A percentile compares a stretch with the other conserved stretches of the same genome.
These are phyloP conservation scores for Hybognathus amarus DNA, from an alignment of 2,797 vertebrate species.

Conservation along the genomic window DNA sequence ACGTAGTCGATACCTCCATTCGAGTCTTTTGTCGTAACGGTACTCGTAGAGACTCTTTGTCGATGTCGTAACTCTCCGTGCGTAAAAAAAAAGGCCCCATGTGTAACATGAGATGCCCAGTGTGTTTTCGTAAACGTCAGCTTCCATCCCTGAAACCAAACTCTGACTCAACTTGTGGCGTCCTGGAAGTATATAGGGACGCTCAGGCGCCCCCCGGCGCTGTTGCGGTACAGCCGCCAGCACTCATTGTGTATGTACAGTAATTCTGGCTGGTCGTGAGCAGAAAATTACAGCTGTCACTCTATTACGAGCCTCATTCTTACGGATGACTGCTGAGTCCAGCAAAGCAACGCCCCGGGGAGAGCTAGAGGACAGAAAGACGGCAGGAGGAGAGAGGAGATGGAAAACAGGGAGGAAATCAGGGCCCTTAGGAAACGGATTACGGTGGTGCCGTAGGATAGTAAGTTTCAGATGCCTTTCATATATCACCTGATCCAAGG, in stretches of 20 bases:
- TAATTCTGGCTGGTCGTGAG: conserved; percentile 59
- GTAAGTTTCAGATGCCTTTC: conserved; percentile 30
- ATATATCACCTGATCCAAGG: conserved; percentile 2
- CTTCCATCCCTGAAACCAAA: conserved; percentile 4
- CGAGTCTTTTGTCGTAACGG: conserved; percentile 30
- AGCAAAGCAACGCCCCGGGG: conserved; percentile 41
- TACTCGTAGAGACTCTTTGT: conserved; percentile 49
- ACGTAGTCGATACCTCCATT: conserved; percentile 39
- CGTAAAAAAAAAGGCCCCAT: conserved; percentile 31
- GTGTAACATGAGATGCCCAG: conserved; percentile 37
- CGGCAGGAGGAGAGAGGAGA: conserved; percentile 28
- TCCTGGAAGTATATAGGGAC: conserved; percentile 47
- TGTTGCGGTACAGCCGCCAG: conserved; percentile 51
- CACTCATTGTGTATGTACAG: conserved; percentile 61
- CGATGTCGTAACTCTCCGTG: conserved; percentile 33
- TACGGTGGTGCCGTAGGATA: background rate
- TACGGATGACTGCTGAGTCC: conserved; percentile 43
- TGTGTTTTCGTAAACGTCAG: conserved; percentile 31
- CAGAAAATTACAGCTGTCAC: conserved; percentile 66
- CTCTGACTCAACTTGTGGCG: conserved; percentile 3
- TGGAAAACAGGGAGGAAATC: conserved; percentile 4
- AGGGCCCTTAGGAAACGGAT: background rate
- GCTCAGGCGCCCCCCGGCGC: conserved; percentile 44
- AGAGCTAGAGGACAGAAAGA: conserved; percentile 45
- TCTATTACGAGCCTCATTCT: conserved; percentile 58